These are phyloP conservation scores for Propithecus deckenii DNA, from an alignment of 2,797 vertebrate genomes.

Conservation along the genomic window DNA sequence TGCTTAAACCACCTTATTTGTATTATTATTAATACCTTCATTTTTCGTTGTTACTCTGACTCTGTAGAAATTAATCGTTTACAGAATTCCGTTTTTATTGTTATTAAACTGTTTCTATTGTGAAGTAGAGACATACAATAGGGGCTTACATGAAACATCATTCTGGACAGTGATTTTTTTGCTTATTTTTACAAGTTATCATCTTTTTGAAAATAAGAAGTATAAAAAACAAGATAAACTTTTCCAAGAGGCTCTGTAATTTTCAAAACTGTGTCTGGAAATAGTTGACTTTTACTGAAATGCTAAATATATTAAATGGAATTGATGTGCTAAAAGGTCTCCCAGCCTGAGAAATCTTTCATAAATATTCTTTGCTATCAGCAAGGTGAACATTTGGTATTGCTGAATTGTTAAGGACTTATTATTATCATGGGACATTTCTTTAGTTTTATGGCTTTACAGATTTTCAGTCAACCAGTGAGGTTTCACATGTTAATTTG, in stretches of 20 bases:
- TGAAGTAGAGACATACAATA: background rate
- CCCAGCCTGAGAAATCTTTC: background rate
- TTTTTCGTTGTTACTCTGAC: background rate
- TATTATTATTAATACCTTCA: background rate
- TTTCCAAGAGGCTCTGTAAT: background rate
- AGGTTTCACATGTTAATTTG: constrained; percentile 27
- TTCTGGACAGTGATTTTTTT: background rate
- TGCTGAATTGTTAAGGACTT: constrained; percentile 33
- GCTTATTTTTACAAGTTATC: background rate
- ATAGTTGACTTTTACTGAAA: background rate
- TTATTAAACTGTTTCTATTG: constrained; percentile 1
- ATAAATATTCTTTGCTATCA: constrained; percentile 41
- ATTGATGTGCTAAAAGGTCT: background rate
- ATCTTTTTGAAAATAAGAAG: background rate
- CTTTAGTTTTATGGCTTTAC: background rate
- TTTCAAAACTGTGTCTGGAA: constrained; percentile 9
- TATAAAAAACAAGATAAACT: background rate
- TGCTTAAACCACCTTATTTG: background rate
- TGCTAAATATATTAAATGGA: background rate
- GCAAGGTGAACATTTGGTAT: background rate
- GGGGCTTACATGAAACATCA: background rate
- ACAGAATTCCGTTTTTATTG: background rate
- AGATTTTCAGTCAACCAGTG: background rate
- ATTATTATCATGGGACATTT: background rate
- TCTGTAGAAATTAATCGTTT: background rate